Evolutionary conservation across 2,113 vertebrate genomes (phyloP), one percentile per base, ranked within the genome.

Genomic region (Epinephelus cyanopodus): DNA sequence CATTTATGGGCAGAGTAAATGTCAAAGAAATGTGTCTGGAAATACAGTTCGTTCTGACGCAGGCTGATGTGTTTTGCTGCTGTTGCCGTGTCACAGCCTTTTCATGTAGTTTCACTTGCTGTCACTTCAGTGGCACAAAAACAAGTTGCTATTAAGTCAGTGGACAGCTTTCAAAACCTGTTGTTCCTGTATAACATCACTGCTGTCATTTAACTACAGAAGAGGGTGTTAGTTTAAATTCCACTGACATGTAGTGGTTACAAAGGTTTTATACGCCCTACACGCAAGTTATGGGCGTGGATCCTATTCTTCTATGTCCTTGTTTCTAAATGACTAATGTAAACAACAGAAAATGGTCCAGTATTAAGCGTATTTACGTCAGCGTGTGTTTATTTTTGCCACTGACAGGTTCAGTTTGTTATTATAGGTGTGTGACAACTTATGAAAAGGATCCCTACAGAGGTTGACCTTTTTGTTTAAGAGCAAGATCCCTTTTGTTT

Each of bases 41-140:
- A 72, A 53, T 62, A 14, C 23, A 58, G 25, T n/a, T 8, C 18
- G 21, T 1, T 9, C 17, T 80, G 68, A 77, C 45, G 62, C 79
- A 82, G 23, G 27, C 57, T 77, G 78, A 71, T 54, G 66, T 62
- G 54, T 78, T 84, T 23, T 5, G 66, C 42, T 15, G 9, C 54
- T 71, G 23, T 54, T 48, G 52, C 48, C 67, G 15, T 62, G 9
- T 58, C 29, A 52, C 13, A 79, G 5, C 18, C 8, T 66, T 61
- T 14, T 66, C 3, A 29, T 12, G 17, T 7, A 73, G 74, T 79
- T 87, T 85, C 54, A 83, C 21, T 58, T 74, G 63, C 33, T 60
- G 53, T 77, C 75, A 87, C 58, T 53, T 81, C 12, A 78, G 9
- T 72, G 60, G 54, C 78, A 79, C 25, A 33, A 64, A 2, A 67